A percentile compares a stretch with the other conserved stretches of the same genome.
Conservation (phyloP, 2,888 invertebrate species). For the Sinopyrophorus schimmeli region DNA sequence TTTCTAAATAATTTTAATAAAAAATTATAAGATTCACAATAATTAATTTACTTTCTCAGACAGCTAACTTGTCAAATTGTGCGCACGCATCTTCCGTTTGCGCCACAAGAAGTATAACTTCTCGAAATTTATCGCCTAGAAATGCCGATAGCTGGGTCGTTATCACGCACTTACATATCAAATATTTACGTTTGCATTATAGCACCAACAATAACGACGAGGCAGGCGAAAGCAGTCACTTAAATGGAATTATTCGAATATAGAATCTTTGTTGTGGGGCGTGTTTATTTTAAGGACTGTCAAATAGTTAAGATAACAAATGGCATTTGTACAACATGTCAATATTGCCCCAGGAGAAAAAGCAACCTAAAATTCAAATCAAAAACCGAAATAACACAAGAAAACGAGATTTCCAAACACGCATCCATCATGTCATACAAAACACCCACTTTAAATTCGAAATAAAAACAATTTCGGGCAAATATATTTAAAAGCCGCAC, state of each 20-base stretch:
- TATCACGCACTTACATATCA: no score
- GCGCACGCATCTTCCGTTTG: no score
- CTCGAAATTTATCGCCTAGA: no score
- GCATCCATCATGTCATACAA: constrained; percentile 54
- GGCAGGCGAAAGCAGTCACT: constrained; percentile 15
- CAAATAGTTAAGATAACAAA: constrained; percentile 30
- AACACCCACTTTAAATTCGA: constrained; percentile 56
- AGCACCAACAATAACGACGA: constrained; percentile 11
- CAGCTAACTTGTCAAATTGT: no score
- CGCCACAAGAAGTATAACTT: no score
- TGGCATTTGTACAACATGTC: constrained; percentile 27
- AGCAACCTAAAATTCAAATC: constrained; percentile 48
- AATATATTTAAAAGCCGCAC: constrained; percentile 56
- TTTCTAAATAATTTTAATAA: no score
- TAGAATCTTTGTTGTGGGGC: constrained; percentile 14
- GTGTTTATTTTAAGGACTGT: constrained; percentile 27
- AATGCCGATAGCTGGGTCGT: no score
- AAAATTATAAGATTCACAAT: no score
- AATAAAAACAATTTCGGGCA: constrained; percentile 57
- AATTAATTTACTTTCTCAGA: no score
- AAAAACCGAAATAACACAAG: constrained; percentile 54
- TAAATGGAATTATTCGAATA: constrained; percentile 17
- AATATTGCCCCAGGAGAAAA: constrained; percentile 25
- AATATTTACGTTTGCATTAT: constrained; percentile 17
- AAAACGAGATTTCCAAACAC: constrained; percentile 52